Evolutionary conservation across 1,140 invertebrate species (phyloP).

Genomic region (Hydropsyche tenuis): DNA sequence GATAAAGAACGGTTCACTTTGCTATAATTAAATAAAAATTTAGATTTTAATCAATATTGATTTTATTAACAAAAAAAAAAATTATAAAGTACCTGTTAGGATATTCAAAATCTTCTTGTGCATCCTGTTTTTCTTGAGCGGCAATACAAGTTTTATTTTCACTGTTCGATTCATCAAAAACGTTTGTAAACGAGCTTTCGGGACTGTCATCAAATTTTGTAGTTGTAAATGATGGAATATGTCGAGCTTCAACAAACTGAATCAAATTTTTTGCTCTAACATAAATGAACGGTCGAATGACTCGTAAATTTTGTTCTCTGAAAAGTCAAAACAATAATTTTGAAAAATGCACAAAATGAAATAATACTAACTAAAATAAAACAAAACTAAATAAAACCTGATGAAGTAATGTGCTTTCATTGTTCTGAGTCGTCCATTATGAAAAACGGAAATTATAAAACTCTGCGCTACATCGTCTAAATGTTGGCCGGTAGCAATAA

Average conservation of each 20-base stretch:
- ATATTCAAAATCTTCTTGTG: conserved; percentile 6
- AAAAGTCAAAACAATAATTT: conserved; percentile 32
- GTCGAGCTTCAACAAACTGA: conserved; percentile 55
- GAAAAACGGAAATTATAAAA: conserved; percentile 83
- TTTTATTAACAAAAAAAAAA: background rate
- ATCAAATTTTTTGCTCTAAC: conserved; percentile 72
- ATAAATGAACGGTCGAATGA: conserved; percentile 88
- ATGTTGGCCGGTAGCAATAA: conserved; percentile 85
- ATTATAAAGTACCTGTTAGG: background rate
- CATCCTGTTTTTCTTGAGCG: background rate
- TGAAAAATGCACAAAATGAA: conserved; percentile 1
- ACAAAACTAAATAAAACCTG: conserved; percentile 53
- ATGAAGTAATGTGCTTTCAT: conserved; percentile 85
- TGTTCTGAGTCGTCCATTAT: conserved; percentile 78
- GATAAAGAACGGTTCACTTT: conserved; percentile 55
- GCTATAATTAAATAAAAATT: conserved; percentile 49
- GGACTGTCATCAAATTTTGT: conserved; percentile 12
- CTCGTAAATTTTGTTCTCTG: conserved; percentile 80
- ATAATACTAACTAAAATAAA: no score
- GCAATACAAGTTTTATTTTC: background rate
- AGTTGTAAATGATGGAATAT: conserved; percentile 55
- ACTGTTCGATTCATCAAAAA: conserved; percentile 3
- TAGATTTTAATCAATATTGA: background rate
- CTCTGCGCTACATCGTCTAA: conserved; percentile 85
- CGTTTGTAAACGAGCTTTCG: conserved; percentile 22